These are phyloP conservation scores for Pentamera pediparva DNA, from an alignment of 53 echinoderm and acorn worm species.

Conservation along the genomic window DNA sequence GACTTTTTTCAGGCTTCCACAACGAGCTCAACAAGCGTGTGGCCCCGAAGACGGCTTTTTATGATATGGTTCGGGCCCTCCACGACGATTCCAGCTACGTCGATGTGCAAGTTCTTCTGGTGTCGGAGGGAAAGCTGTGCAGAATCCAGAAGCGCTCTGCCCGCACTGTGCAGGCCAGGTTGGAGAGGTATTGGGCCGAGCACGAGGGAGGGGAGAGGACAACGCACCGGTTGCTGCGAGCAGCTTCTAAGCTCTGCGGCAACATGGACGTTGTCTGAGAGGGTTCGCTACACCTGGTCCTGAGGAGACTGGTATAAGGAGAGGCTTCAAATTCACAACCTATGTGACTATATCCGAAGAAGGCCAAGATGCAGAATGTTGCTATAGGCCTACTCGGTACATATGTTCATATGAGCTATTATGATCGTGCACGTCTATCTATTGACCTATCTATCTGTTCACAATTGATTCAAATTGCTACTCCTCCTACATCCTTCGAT, in stretches of 20 bases:
- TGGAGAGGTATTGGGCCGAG: neutral
- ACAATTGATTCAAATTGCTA: too few relatives aligned
- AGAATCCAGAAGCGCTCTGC: neutral
- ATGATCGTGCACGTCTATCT: too few relatives aligned
- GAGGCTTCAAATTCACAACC: too few relatives aligned
- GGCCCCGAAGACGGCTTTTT: neutral
- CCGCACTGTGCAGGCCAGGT: neutral
- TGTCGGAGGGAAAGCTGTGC: neutral
- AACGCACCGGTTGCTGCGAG: neutral
- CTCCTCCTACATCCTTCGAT: too few relatives aligned
- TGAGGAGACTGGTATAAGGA: too few relatives aligned
- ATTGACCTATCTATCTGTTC: too few relatives aligned
- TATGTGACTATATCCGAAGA: too few relatives aligned
- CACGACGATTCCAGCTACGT: neutral
- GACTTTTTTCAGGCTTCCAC: constrained; percentile 2
- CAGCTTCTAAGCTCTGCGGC: neutral
- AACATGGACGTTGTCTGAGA: neutral
- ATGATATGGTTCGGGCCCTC: neutral
- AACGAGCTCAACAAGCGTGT: neutral
- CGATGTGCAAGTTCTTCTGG: neutral
- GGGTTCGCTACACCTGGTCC: too few relatives aligned
- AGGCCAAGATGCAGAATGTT: too few relatives aligned
- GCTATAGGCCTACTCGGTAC: too few relatives aligned
- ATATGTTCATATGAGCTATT: too few relatives aligned
- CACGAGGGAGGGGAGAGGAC: neutral